Evolutionary conservation across 2,113 vertebrate genomes (phyloP).

Genomic region (Pyxicephalus adspersus): DNA sequence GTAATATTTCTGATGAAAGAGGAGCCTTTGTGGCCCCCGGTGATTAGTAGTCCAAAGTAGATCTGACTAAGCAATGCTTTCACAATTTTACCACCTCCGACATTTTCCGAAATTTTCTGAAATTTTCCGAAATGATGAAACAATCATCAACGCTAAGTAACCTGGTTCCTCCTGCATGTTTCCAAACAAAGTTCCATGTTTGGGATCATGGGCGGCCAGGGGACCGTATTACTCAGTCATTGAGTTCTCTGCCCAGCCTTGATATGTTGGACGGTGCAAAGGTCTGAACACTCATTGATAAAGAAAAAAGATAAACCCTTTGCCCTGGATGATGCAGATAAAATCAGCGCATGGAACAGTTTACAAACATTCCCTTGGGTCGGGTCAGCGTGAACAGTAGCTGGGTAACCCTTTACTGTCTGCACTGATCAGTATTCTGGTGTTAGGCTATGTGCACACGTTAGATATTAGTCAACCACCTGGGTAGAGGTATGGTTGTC

Average conservation of each 20-base stretch:
- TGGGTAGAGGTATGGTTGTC: too few relatives aligned
- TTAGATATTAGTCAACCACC: too few relatives aligned
- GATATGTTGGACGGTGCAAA: slow-evolving; percentile 40
- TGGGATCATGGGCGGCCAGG: background rate
- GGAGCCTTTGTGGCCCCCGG: too few relatives aligned
- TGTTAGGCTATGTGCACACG: too few relatives aligned
- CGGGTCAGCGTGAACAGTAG: slow-evolving; percentile 42
- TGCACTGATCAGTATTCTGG: background rate
- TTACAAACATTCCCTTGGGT: slow-evolving; percentile 46
- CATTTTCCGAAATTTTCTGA: too few relatives aligned
- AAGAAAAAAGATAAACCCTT: slow-evolving; percentile 22
- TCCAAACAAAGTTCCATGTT: background rate
- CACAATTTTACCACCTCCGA: too few relatives aligned
- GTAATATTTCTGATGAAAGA: too few relatives aligned
- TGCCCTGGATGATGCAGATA: slow-evolving; percentile 26
- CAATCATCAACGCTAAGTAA: too few relatives aligned
- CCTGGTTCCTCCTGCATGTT: too few relatives aligned
- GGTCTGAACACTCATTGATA: slow-evolving; percentile 26
- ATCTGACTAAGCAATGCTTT: too few relatives aligned
- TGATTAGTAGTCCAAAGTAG: too few relatives aligned
- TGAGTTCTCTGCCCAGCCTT: background rate
- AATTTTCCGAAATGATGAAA: too few relatives aligned
- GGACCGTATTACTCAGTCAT: background rate
- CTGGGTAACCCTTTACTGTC: background rate
- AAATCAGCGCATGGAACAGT: background rate